phyloP scores from a whole-genome alignment of 1,140 invertebrate genomes.

The Tetragnatha versicolor region DNA sequence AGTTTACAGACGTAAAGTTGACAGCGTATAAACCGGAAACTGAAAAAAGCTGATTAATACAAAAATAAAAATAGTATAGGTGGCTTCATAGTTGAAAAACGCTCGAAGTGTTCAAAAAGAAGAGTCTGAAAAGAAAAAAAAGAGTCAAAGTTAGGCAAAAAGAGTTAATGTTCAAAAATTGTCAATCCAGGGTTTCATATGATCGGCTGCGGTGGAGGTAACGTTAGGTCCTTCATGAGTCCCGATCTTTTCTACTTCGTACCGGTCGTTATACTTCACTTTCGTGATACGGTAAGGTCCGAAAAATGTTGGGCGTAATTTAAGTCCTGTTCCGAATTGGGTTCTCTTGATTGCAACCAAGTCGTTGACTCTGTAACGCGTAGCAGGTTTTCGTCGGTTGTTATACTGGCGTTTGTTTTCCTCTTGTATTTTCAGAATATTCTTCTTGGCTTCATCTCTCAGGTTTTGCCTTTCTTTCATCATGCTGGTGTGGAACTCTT shows the following conservation, averaged over 20 bases:
- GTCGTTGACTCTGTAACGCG: neutral
- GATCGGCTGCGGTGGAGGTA: neutral
- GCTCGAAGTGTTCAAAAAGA: neutral
- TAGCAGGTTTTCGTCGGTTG: neutral
- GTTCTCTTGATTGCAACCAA: conserved; percentile 1
- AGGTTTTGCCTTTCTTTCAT: neutral
- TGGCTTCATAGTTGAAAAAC: neutral
- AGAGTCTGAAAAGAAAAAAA: neutral
- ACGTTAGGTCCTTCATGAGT: neutral
- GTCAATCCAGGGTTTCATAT: neutral
- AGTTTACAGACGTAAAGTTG: neutral
- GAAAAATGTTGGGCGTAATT: neutral
- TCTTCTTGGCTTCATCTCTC: neutral
- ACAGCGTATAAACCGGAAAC: neutral
- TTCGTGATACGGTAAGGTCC: neutral
- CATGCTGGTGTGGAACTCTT: neutral
- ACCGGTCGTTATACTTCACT: neutral
- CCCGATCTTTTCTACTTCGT: conserved; percentile 7
- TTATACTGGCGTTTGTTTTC: neutral
- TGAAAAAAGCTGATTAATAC: neutral
- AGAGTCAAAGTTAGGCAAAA: neutral
- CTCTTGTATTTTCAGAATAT: neutral
- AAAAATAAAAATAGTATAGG: neutral
- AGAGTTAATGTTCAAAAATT: neutral
- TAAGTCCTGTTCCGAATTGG: neutral